These are phyloP conservation scores for Oryctes rhinoceros DNA, from an alignment of 1,140 invertebrate species.

Conservation along the genomic window DNA sequence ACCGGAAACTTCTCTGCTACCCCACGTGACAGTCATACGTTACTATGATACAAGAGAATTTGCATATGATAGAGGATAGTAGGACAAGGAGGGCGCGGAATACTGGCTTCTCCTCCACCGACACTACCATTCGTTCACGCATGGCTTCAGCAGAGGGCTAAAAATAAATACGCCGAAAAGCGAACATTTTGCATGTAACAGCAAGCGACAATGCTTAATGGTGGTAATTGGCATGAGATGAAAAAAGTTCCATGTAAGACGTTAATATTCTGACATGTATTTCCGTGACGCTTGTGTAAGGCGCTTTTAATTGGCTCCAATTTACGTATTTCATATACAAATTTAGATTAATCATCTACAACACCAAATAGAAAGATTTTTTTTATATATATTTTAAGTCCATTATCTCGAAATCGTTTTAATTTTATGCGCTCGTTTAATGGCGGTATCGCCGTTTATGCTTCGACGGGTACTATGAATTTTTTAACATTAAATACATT, in stretches of 20 bases:
- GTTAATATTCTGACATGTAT: not conserved
- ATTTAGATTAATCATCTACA: not conserved
- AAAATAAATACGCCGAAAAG: slow-evolving; percentile 15
- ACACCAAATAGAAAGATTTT: not conserved
- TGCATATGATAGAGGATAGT: slow-evolving; percentile 15
- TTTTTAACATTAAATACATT: not conserved
- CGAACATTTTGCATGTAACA: slow-evolving; percentile 6
- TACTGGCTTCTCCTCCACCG: not conserved
- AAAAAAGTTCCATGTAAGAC: not conserved
- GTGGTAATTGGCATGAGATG: slow-evolving; percentile 5
- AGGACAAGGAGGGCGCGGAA: not conserved
- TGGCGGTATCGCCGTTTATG: not conserved
- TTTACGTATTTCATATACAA: slow-evolving; percentile 8
- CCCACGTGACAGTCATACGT: slow-evolving; percentile 16
- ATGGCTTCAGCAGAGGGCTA: slow-evolving; percentile 2
- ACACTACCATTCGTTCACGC: not conserved
- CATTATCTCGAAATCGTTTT: not conserved
- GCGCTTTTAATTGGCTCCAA: slow-evolving; percentile 4
- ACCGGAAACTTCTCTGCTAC: slow-evolving; percentile 23
- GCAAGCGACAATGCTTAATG: not conserved
- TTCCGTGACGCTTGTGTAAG: not conserved
- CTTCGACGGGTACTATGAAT: not conserved
- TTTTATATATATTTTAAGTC: not conserved
- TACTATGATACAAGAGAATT: slow-evolving; percentile 25
- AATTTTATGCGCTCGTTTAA: not conserved